Base-by-base conservation (phyloP, 2,797 vertebrate genomes). In the Microctenopoma steveboyesi region DNA sequence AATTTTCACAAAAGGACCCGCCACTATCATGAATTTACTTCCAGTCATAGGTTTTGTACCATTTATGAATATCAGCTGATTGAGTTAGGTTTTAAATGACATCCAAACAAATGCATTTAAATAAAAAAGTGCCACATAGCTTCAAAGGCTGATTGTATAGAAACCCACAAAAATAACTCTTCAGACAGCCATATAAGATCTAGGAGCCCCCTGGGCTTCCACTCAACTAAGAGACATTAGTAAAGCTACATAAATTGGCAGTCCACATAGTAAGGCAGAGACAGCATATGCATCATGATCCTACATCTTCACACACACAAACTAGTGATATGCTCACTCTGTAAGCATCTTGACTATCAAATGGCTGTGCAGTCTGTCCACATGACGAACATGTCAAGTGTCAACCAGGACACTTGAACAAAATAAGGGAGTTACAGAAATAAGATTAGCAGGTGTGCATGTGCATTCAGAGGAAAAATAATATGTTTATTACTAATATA, bases 191-290 rank as follows among this genome's bases (percentile, higher is more conserved):
- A 35, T 4, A n/a, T 46, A 22, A 68, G 11, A 70, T 55, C 42
- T 65, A 25, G 15, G 43, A 77, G 72, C 69, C 81, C 52, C 48
- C 52, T 4, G 61, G 68, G 72, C 73, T 62, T 82, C 58, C 56
- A 45, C 40, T 55, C 55, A 63, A 61, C 61, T 49, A 30, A 75
- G 50, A 66, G 3, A 76, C 18, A 78, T 70, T 50, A 66, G 65
- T 68, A 40, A 78, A 65, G 42, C 52, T 77, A 77, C 82, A 79
- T 66, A 47, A 68, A 79, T 4, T 69, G 65, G 71, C 70, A 76
- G 67, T 83, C 64, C 73, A 65, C 65, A 69, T 82, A 55, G 63
- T 86, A 81, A 87, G 82, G 86, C 88, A 76, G 80, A 77, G 64
- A 74, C 81, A 73, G 67, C 76, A 67, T 57, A 47, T 67, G 72